Conservation (phyloP, 2,888 invertebrate species). For the Gryllus longicercus region DNA sequence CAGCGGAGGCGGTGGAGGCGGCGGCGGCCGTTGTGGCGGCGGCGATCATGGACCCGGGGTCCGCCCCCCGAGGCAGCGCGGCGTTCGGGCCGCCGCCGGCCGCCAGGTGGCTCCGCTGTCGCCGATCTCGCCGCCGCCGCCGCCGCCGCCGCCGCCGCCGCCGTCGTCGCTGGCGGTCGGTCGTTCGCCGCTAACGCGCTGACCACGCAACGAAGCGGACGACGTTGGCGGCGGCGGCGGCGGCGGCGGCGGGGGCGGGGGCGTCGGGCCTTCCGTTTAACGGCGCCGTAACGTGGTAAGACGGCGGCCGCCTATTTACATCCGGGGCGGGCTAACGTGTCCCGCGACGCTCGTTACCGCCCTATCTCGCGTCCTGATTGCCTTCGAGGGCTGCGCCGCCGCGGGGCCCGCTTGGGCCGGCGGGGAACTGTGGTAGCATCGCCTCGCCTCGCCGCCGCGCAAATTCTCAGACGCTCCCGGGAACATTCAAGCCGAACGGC, state of each 20-base stretch:
- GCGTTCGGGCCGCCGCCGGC: background rate
- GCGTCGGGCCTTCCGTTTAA: background rate
- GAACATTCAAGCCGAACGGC: too few species aligned
- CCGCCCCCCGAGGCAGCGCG: background rate
- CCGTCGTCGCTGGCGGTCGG: background rate
- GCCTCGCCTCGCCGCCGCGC: too few species aligned
- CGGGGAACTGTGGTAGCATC: too few species aligned
- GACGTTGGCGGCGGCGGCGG: background rate
- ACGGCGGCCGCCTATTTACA: conserved; percentile 17
- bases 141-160: background rate
- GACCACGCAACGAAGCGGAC: background rate
- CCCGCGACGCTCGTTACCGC: conserved; percentile 5
- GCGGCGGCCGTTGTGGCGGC: background rate
- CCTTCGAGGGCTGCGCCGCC: background rate
- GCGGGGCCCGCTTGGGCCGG: too few species aligned
- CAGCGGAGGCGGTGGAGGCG: background rate
- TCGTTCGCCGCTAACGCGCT: background rate
- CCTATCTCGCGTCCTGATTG: conserved; percentile 17
- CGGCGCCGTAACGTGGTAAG: conserved; percentile 17
- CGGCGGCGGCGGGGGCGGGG: background rate
- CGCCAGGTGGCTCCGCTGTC: background rate
- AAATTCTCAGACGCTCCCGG: too few species aligned
- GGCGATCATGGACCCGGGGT: background rate
- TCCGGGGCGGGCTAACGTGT: conserved; percentile 17
- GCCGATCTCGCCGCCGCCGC: background rate